Conservation (phyloP, 2,113 vertebrate species). For the Stigmatopora argus region DNA sequence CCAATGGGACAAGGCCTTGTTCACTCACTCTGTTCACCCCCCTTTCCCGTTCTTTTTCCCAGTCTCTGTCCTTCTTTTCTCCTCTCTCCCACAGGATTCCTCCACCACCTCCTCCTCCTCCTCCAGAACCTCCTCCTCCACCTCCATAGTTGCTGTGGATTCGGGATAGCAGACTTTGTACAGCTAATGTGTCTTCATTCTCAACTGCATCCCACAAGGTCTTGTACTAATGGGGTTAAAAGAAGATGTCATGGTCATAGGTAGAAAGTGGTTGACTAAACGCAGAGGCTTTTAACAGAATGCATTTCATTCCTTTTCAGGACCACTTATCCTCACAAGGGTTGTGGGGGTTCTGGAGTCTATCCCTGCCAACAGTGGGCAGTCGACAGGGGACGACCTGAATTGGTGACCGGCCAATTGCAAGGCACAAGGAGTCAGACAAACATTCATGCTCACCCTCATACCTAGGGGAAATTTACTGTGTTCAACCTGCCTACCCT, state of each 20-base stretch:
- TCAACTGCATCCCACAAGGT: slow-evolving; percentile 73
- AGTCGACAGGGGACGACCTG: no score
- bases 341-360: no score
- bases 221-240: slow-evolving; percentile 54
- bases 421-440: no score
- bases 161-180: slow-evolving; percentile 65
- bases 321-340: no score
- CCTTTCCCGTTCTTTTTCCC: slow-evolving; percentile 51
- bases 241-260: background rate
- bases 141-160: slow-evolving; percentile 37
- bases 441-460: no score
- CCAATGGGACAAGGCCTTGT: slow-evolving; percentile 70
- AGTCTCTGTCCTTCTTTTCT: slow-evolving; percentile 55
- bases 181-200: slow-evolving; percentile 69
- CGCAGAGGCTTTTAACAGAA: background rate
- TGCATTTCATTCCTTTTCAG: background rate
- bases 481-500: no score
- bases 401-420: no score
- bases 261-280: background rate
- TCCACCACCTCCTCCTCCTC: slow-evolving; percentile 34
- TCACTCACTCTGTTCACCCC: slow-evolving; percentile 67
- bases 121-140: slow-evolving; percentile 25
- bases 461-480: no score
- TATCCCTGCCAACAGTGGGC: no score
- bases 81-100: slow-evolving; percentile 49